Base-by-base conservation (phyloP, 2,888 invertebrate genomes). In the Brassicogethes aeneus region DNA sequence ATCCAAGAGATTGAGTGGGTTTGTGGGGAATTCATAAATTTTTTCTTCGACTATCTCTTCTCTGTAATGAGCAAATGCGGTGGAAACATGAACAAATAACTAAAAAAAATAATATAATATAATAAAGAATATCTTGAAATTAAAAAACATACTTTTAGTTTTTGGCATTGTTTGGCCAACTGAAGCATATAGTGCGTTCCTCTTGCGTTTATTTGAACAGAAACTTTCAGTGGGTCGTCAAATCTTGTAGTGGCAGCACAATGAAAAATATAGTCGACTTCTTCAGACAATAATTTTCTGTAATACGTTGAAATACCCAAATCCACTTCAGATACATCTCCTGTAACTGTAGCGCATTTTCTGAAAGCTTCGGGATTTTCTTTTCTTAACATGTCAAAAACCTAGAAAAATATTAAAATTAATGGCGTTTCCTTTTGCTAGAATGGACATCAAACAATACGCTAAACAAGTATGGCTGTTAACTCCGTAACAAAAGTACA, bases 51-150 rank as follows among this genome's bases (percentile, higher is more conserved):
- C 66, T 2, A 84, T 72, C 45, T 79, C 78, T 60, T 84, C 79
- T 57, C 88, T 80, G 42, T 93, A 77, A 62, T 94, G 93, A 55
- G 91, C 88, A 66, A 91, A 92, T 0, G 92, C 82, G 0, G 92
- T 92, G 2, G 91, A 92, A 3, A 92, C 77, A 65, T 92, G 84
- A 36, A 80, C 74, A 58, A 84, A 78, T 1, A 82, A 67, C 77
- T 79, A 5, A 7, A 16, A 35, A 35, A 10, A 7, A 15, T n/a
- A n/a, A n/a, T n/a, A n/a, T n/a, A n/a, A n/a, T n/a, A n/a, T n/a
- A n/a, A n/a, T n/a, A n/a, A n/a, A n/a, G n/a, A n/a, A n/a, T n/a
- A n/a, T n/a, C n/a, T n/a, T n/a, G n/a, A n/a, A n/a, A n/a, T n/a
- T n/a, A n/a, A n/a, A n/a, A n/a, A n/a, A n/a, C n/a, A 7, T 23